phyloP scores from a whole-genome alignment of 2,888 invertebrate genomes.

The Caenorhabditis drosophilae region DNA sequence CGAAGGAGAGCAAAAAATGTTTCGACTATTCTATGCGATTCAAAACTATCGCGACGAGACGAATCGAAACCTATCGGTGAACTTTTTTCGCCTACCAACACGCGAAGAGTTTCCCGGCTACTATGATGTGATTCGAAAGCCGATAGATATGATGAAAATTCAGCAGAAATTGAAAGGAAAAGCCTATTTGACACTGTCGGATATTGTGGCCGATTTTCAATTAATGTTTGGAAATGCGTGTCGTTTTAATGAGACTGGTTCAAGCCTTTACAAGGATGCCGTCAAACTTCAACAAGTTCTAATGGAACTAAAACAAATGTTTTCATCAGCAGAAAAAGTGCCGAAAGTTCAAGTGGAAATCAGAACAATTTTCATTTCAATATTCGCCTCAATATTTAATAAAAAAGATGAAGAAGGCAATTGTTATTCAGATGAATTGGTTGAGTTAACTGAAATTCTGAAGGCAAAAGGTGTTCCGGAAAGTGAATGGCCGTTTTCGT shows the following conservation, averaged over 20 bases:
- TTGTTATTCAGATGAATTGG: conserved; percentile 90
- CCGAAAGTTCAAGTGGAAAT: conserved; percentile 76
- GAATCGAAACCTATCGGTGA: conserved; percentile 86
- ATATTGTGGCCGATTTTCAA: conserved; percentile 62
- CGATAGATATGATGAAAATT: conserved; percentile 94
- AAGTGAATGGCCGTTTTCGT: conserved; percentile 78
- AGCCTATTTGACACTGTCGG: conserved; percentile 38
- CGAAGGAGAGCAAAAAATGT: conserved; percentile 75
- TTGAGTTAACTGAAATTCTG: conserved; percentile 84
- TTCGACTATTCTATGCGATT: conserved; percentile 80
- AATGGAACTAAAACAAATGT: conserved; percentile 84
- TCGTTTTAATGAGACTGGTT: conserved; percentile 95
- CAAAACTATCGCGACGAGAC: conserved; percentile 86
- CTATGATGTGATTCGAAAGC: conserved; percentile 93
- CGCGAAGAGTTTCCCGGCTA: conserved; percentile 88
- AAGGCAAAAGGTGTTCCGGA: conserved; percentile 73
- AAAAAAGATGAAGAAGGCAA: conserved; percentile 95
- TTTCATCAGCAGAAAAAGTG: conserved; percentile 70
- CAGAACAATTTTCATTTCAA: conserved; percentile 85
- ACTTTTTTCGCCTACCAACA: conserved; percentile 92
- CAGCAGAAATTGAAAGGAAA: conserved; percentile 70
- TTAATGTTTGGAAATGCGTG: conserved; percentile 97
- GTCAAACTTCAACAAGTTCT: conserved; percentile 88
- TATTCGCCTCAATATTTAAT: conserved; percentile 92
- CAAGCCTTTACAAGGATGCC: conserved; percentile 88